phyloP scores from a whole-genome alignment of 2,113 vertebrate species.

The Cricetomys ansorgei region DNA sequence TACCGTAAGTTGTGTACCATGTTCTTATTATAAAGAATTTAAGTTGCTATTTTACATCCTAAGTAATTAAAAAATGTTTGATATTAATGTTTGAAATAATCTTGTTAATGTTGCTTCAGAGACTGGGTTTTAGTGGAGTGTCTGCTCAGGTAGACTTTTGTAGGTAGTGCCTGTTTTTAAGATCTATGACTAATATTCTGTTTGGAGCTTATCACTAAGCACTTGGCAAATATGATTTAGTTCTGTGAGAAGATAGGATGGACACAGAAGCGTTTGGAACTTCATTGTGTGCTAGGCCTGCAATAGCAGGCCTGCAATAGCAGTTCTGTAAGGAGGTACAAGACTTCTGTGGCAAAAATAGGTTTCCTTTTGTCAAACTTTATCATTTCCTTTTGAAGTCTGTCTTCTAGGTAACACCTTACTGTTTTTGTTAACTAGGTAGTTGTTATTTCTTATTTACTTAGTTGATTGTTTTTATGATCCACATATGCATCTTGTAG shows the following conservation, averaged over 20 bases:
- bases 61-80: constrained; percentile 31
- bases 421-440: neutral
- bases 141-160: constrained; percentile 36
- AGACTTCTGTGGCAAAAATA: neutral
- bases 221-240: constrained; percentile 38
- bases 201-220: constrained; percentile 25
- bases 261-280: neutral
- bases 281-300: neutral
- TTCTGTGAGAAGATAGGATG: constrained; percentile 23
- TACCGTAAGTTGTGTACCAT: constrained; percentile 91
- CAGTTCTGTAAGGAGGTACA: constrained; percentile 20
- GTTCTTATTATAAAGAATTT: constrained; percentile 57
- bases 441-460: neutral
- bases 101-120: constrained; percentile 39
- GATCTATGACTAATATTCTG: constrained; percentile 33
- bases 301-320: neutral
- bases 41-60: constrained; percentile 3
- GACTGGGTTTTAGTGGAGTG: constrained; percentile 16
- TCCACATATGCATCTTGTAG: too few species aligned
- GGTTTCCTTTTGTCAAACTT: constrained; percentile 12
- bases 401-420: neutral
- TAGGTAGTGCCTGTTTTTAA: constrained; percentile 9
- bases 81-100: constrained; percentile 15
- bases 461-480: constrained; percentile 17
- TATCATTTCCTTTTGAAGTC: constrained; percentile 23